A percentile compares a stretch with the other conserved stretches of the same genome.
phyloP scores from a whole-genome alignment of 2,888 invertebrate genomes.

The Tridacna gigas region DNA sequence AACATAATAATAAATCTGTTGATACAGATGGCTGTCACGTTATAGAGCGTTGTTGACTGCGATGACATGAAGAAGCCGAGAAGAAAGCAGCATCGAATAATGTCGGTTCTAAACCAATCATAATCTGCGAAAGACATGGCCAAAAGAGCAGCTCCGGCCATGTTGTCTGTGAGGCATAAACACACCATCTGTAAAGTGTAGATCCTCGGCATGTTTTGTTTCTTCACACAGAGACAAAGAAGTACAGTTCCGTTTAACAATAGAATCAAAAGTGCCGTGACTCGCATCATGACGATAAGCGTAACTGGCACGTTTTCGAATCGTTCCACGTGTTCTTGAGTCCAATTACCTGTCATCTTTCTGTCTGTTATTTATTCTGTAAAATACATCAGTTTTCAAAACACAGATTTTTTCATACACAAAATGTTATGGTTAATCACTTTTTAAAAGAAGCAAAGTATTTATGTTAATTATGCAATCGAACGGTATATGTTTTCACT shows the following conservation, averaged over 20 bases:
- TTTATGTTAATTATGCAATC: too few species aligned
- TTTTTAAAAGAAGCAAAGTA: too few species aligned
- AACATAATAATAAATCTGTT: conserved; percentile 17
- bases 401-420: too few species aligned
- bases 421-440: too few species aligned
- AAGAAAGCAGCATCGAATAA: neutral
- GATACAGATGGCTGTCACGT: conserved; percentile 18
- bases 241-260: conserved; percentile 1
- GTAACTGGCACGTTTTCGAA: conserved; percentile 5
- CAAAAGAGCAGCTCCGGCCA: neutral
- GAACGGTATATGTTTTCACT: too few species aligned
- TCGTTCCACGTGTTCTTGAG: neutral
- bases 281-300: conserved; percentile 4
- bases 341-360: neutral
- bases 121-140: neutral
- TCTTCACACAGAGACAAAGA: neutral
- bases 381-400: too few species aligned
- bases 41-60: conserved; percentile 13
- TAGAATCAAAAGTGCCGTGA: neutral
- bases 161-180: conserved; percentile 4
- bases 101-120: neutral
- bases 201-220: conserved; percentile 8
- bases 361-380: too few species aligned
- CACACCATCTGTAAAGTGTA: conserved; percentile 20
- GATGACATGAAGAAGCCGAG: conserved; percentile 11